A percentile compares a stretch with the other conserved stretches of the same genome.
Conservation (phyloP, 2,888 invertebrate species). For the Harpalus rufipes region DNA sequence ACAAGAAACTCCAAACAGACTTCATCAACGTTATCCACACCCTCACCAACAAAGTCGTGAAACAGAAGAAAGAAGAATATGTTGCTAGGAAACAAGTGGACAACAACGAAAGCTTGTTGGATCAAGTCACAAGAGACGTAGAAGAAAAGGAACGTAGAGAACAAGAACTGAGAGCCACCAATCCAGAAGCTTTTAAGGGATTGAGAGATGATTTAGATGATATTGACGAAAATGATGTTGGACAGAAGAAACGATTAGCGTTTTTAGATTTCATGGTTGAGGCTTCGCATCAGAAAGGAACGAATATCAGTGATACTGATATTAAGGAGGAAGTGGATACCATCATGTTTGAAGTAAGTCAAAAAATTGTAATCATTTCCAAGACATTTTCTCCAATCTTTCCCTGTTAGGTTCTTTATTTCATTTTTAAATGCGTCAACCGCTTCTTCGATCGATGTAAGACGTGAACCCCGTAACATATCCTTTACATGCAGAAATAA, state of each 20-base stretch:
- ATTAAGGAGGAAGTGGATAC: conserved; percentile 92
- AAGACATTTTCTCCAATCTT: too few relatives aligned
- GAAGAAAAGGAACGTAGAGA: conserved; percentile 59
- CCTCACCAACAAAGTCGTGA: conserved; percentile 80
- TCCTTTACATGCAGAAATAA: too few relatives aligned
- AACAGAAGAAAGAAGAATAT: conserved; percentile 87
- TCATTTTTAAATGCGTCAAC: too few relatives aligned
- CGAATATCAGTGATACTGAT: conserved; percentile 86
- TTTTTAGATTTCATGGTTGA: conserved; percentile 93
- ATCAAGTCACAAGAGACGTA: conserved; percentile 61
- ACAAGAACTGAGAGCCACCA: not conserved
- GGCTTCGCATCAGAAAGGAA: conserved; percentile 84
- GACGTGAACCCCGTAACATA: too few relatives aligned
- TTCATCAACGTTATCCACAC: conserved; percentile 78
- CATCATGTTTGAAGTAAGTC: conserved; percentile 90
- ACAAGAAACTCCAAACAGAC: conserved; percentile 76
- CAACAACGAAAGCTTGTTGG: conserved; percentile 57
- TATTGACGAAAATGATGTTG: conserved; percentile 85
- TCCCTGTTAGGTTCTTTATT: too few relatives aligned
- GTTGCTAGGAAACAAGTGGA: conserved; percentile 73
- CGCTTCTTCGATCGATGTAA: too few relatives aligned
- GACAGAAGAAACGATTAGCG: conserved; percentile 89
- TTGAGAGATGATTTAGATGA: conserved; percentile 89
- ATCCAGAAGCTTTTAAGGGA: conserved; percentile 74
- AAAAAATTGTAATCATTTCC: not conserved